Evolutionary conservation across 1,140 invertebrate species (phyloP).

Genomic region (Neodiprion pinetum): DNA sequence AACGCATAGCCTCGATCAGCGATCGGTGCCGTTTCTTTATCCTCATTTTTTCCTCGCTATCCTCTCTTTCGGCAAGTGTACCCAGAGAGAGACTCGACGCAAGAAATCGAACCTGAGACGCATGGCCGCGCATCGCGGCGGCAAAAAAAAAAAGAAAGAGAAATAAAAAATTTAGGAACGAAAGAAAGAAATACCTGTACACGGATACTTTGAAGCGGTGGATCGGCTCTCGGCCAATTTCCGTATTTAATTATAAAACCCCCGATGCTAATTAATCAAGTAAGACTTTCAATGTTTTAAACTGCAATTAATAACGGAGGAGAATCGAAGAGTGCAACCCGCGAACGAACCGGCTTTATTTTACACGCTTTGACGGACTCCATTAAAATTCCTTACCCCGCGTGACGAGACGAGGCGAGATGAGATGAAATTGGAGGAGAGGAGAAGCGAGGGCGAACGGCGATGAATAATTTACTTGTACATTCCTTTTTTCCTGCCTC

Average conservation of each 20-base stretch:
- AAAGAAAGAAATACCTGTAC: too few relatives aligned
- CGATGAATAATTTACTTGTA: not conserved
- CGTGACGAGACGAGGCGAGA: not conserved
- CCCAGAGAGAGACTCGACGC: too few relatives aligned
- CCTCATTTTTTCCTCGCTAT: too few relatives aligned
- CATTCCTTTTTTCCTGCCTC: not conserved
- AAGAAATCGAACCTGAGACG: too few relatives aligned
- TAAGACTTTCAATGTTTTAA: conserved; percentile 11
- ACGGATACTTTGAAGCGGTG: not conserved
- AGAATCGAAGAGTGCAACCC: not conserved
- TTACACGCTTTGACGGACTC: conserved; percentile 1
- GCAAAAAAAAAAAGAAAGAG: too few relatives aligned
- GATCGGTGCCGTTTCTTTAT: too few relatives aligned
- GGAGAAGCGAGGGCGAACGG: not conserved
- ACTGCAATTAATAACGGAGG: conserved; percentile 18
- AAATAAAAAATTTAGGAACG: too few relatives aligned
- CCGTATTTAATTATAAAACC: not conserved
- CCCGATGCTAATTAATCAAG: conserved; percentile 15
- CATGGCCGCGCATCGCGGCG: too few relatives aligned
- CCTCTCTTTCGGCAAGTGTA: too few relatives aligned
- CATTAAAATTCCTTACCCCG: conserved; percentile 12
- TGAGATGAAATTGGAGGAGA: not conserved
- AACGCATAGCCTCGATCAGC: too few relatives aligned
- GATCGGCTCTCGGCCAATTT: not conserved
- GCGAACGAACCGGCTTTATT: not conserved